Evolutionary conservation across 2,888 invertebrate genomes (phyloP).

Genomic region (Tetragonisca angustula): DNA sequence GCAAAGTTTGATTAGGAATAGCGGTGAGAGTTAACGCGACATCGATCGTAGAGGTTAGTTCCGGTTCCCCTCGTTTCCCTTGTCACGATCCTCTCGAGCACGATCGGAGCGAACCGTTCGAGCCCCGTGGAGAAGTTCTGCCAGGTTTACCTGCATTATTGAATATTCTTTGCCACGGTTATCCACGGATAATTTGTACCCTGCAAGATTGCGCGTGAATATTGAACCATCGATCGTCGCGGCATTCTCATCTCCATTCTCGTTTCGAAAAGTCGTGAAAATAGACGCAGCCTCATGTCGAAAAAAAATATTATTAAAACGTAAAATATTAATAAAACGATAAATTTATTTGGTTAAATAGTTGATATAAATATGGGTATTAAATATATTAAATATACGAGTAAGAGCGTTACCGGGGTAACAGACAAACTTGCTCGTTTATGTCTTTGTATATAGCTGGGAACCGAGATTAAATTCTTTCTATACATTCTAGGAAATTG

Average conservation of each 20-base stretch:
- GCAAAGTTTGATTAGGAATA: conserved; percentile 55
- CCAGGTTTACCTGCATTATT: conserved; percentile 59
- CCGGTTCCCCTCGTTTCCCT: conserved; percentile 25
- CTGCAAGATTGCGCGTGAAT: conserved; percentile 57
- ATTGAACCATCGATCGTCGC: conserved; percentile 43
- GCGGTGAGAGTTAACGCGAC: conserved; percentile 58
- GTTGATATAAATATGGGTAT: too few species aligned
- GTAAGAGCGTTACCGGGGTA: too few species aligned
- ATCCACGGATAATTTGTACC: conserved; percentile 56
- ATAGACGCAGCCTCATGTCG: not conserved
- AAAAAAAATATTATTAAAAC: too few species aligned
- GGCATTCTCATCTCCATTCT: conserved; percentile 15
- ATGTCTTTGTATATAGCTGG: too few species aligned
- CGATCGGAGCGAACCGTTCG: conserved; percentile 51
- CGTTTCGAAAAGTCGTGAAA: not conserved
- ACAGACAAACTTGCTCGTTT: too few species aligned
- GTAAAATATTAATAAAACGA: too few species aligned
- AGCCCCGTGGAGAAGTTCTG: conserved; percentile 39
- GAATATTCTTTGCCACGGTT: conserved; percentile 56
- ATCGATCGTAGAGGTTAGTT: conserved; percentile 55
- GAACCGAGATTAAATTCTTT: too few species aligned
- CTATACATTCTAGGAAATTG: too few species aligned
- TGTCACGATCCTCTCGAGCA: conserved; percentile 19
- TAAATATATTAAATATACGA: too few species aligned
- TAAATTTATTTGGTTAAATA: too few species aligned